Base-by-base conservation (phyloP, 2,113 vertebrate species). In the Apodemus speciosus region DNA sequence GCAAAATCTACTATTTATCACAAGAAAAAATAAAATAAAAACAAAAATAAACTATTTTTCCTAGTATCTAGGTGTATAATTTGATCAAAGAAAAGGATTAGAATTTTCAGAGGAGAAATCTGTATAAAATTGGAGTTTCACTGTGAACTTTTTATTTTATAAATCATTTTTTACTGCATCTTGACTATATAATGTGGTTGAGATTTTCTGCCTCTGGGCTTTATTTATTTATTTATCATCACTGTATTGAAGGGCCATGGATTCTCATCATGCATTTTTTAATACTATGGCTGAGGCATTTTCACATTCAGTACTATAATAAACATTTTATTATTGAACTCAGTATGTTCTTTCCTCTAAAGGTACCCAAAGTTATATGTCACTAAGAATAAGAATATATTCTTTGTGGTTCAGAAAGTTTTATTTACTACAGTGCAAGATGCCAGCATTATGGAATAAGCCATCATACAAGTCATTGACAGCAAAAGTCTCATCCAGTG, bases 301-400 rank as follows among this genome's bases (percentile, higher is more conserved):
- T 96, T 93, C 71, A 95, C 84, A 94, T 94, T 93, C 75, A 88
- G 89, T 69, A 76, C 87, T 92, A 85, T 90, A 94, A 95, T 94
- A 96, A 97, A 96, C 93, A 95, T 96, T 95, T 97, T 94, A 96
- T 96, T 96, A 92, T 93, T 94, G 94, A 95, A 94, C 80, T 95
- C 51, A 90, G 93, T 94, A 83, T 94, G 81, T 88, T 95, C 80
- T 96, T 94, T 95, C 51, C 77, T 96, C 80, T 94, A 90, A 93
- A 96, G 85, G 88, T 92, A 92, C 38, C 81, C 69, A n/a, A 93
- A 96, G 85, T 93, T 95, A 95, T 84, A n/a, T 77, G 95, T 81
- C 73, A 90, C 72, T 95, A 85, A 83, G 71, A 90, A 84, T 89
- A 95, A 97, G 95, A 95, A 93, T 91, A 83, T 16, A 95, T 84